These are phyloP conservation scores for Automeris io DNA, from an alignment of 2,888 invertebrate genomes.

Conservation along the genomic window DNA sequence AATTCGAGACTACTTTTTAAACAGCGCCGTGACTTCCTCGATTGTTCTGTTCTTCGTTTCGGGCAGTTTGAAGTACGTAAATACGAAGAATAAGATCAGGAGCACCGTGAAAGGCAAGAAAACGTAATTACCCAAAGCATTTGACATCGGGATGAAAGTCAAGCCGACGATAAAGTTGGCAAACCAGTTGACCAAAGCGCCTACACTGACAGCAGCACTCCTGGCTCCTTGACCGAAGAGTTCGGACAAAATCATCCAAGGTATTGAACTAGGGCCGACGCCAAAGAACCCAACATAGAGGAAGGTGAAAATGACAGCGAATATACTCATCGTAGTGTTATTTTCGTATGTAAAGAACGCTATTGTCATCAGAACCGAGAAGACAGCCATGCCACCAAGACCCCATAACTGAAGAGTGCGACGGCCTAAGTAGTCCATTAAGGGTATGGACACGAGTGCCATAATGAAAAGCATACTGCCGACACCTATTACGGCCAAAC, in stretches of 20 bases:
- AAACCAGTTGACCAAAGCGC: conserved; percentile 70
- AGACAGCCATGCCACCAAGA: conserved; percentile 83
- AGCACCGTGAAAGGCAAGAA: conserved; percentile 67
- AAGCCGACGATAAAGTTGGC: conserved; percentile 73
- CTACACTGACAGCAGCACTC: conserved; percentile 68
- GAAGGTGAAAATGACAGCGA: conserved; percentile 68
- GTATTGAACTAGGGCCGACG: conserved; percentile 71
- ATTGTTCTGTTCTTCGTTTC: conserved; percentile 72
- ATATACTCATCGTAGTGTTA: conserved; percentile 62
- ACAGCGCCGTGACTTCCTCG: conserved; percentile 70
- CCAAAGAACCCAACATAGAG: conserved; percentile 71
- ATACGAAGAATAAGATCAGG: conserved; percentile 61
- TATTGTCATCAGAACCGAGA: conserved; percentile 82
- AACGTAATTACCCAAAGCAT: conserved; percentile 53
- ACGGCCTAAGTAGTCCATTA: conserved; percentile 84
- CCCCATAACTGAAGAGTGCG: conserved; percentile 83
- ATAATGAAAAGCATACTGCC: conserved; percentile 84
- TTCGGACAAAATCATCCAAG: conserved; percentile 74
- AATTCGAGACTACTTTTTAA: conserved; percentile 47
- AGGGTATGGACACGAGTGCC: conserved; percentile 85
- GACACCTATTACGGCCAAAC: conserved; percentile 83
- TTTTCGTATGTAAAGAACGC: conserved; percentile 62
- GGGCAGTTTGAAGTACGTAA: conserved; percentile 65
- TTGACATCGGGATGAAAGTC: conserved; percentile 56
- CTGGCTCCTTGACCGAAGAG: conserved; percentile 68